Conservation (phyloP, 2,113 vertebrate genomes). For the Rhinogobius similis region DNA sequence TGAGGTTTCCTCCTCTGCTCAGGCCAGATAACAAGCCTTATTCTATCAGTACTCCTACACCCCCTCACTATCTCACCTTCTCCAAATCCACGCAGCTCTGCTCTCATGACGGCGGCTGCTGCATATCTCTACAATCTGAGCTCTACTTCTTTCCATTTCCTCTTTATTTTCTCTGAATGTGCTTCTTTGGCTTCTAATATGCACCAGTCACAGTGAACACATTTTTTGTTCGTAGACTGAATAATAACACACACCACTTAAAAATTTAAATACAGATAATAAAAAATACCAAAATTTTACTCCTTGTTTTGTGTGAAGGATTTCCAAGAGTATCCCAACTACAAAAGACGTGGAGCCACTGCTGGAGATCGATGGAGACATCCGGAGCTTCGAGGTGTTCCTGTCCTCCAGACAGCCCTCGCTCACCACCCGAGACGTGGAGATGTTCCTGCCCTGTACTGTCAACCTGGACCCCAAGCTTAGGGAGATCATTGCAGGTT, state of each 20-base stretch:
- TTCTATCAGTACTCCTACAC: conserved; percentile 73
- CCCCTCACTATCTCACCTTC: conserved; percentile 66
- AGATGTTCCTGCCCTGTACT: conserved; percentile 94
- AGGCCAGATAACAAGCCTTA: conserved; percentile 74
- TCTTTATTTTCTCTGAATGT: conserved; percentile 52
- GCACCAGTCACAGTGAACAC: conserved; percentile 1
- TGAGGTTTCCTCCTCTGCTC: conserved; percentile 77
- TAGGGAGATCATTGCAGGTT: conserved; percentile 96
- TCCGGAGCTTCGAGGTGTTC: conserved; percentile 96
- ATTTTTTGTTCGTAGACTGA: not conserved
- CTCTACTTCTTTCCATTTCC: conserved; percentile 61
- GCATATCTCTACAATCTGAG: conserved; percentile 70
- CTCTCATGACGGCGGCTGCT: conserved; percentile 72
- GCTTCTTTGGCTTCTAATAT: conserved; percentile 20
- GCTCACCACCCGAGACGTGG: conserved; percentile 90
- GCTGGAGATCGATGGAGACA: conserved; percentile 95
- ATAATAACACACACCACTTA: not conserved
- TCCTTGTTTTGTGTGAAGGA: conserved; percentile 72
- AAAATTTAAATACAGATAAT: not conserved
- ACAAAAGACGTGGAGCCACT: conserved; percentile 97
- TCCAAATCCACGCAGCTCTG: conserved; percentile 70
- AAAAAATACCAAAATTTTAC: not conserved
- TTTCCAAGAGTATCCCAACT: conserved; percentile 96
- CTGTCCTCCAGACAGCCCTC: conserved; percentile 93
- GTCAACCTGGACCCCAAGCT: conserved; percentile 98